Evolutionary conservation across 2,888 invertebrate genomes (phyloP), one percentile per base, ranked within the genome.

Genomic region (Notocelia uddmanniana): DNA sequence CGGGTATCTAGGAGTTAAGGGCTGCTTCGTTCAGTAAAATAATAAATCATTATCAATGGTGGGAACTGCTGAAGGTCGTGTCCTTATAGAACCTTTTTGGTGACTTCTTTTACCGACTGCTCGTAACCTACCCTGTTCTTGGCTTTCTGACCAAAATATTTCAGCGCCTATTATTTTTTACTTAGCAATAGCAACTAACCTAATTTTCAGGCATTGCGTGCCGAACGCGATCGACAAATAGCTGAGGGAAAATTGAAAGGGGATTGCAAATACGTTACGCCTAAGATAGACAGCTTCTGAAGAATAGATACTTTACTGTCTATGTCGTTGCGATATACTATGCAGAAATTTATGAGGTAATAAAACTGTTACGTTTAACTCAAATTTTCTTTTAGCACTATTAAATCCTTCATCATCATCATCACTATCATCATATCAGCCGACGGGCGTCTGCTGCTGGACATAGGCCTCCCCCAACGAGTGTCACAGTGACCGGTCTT

Each of bases 191-290:
- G 10, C 18, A 15, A 15, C 55, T 23, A 23, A 15, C 26, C 55
- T 55, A 26, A 1, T 19, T 72, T 67, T 48, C 18, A 72, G 72
- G 68, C 57, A 9, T 95, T 96, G 95, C 85, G 93, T 34, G 74
- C 74, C 0, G 96, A 97, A 82, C 94, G 96, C 15, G 81, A 92
- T 0, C 92, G 94, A 58, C 96, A 97, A 83, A 95, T 95, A 74
- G 83, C 86, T 8, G 80, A 82, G 9, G 96, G 96, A 6, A 95
- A 95, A 80, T 89, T 95, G 62, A 92, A 83, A 3, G 93, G 90
- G 19, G 94, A 95, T 48, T 91, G 95, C 2, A 86, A 87, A 63
- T 96, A 93, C 80, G 94, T 94, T 0, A 82, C 91, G 1, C 96
- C 96, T 5, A 88, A 87, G 79, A 80, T 94, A 1, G 96, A 96